Conservation (phyloP, 2,888 invertebrate species). For the Lasioglossum zephyrum region DNA sequence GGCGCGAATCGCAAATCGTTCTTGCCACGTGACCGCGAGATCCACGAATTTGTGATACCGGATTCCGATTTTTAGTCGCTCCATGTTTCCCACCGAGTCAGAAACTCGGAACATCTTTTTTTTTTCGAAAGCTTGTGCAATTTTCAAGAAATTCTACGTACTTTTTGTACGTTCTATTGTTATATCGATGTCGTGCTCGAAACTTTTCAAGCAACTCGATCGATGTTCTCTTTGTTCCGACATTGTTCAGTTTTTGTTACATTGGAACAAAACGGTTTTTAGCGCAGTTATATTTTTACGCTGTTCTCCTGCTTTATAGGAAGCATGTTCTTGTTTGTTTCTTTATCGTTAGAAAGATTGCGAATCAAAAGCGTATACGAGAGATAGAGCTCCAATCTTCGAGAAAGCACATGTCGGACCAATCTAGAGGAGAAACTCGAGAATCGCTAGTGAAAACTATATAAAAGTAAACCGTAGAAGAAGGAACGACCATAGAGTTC, state of each 20-base stretch:
- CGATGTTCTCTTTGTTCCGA: neutral
- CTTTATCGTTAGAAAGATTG: neutral
- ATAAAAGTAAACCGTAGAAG: neutral
- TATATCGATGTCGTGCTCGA: neutral
- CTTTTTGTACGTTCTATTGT: neutral
- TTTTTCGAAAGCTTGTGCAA: neutral
- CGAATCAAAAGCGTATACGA: neutral
- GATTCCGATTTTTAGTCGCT: neutral
- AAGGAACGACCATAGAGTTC: neutral
- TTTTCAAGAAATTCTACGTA: neutral
- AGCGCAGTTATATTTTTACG: neutral
- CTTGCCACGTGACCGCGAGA: neutral
- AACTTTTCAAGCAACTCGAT: neutral
- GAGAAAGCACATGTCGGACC: conserved; percentile 67
- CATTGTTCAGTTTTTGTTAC: neutral
- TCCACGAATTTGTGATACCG: neutral
- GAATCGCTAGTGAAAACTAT: conserved; percentile 2
- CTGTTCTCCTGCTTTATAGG: neutral
- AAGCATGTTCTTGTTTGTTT: neutral
- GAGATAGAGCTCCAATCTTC: conserved; percentile 61
- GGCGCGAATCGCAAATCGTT: neutral
- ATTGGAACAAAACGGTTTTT: neutral
- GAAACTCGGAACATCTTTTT: neutral
- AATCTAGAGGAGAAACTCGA: conserved; percentile 55
- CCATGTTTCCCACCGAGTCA: neutral